These are phyloP conservation scores for Helarctos malayanus DNA, from an alignment of 2,797 vertebrate genomes.

Conservation along the genomic window DNA sequence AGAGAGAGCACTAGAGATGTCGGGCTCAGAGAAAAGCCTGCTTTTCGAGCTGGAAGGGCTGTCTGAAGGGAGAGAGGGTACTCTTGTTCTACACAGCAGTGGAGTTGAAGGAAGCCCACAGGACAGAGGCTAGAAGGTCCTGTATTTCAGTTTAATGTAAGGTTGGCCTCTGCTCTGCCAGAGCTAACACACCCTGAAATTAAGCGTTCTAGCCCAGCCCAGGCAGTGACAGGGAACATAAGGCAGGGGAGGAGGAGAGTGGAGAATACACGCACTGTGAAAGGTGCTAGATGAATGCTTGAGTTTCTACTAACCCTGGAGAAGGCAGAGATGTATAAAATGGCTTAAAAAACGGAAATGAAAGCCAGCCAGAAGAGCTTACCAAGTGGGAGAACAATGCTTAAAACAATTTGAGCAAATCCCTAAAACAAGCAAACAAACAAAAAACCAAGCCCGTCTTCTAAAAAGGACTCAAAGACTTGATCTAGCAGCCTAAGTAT, in stretches of 20 bases:
- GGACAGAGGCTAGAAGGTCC: background rate
- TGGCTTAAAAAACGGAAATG: background rate
- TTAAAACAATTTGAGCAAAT: background rate
- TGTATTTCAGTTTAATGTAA: background rate
- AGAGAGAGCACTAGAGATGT: background rate
- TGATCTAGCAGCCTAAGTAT: background rate
- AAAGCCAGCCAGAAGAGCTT: background rate
- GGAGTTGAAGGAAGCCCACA: background rate
- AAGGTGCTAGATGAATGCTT: background rate
- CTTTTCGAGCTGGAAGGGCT: background rate
- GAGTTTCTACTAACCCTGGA: background rate
- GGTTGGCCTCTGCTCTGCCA: background rate
- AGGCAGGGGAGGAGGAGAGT: background rate
- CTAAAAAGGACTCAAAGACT: background rate
- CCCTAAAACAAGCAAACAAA: background rate
- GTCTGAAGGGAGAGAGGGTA: background rate
- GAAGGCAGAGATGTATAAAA: background rate
- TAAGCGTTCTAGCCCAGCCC: background rate
- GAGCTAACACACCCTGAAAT: background rate
- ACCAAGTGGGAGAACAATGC: background rate
- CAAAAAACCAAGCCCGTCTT: background rate
- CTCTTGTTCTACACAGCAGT: rapidly evolving
- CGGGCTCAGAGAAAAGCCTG: background rate
- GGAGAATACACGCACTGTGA: rapidly evolving
- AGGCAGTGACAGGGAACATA: no score